phyloP scores from a whole-genome alignment of 2,888 invertebrate genomes.

The Drosophila conformis region DNA sequence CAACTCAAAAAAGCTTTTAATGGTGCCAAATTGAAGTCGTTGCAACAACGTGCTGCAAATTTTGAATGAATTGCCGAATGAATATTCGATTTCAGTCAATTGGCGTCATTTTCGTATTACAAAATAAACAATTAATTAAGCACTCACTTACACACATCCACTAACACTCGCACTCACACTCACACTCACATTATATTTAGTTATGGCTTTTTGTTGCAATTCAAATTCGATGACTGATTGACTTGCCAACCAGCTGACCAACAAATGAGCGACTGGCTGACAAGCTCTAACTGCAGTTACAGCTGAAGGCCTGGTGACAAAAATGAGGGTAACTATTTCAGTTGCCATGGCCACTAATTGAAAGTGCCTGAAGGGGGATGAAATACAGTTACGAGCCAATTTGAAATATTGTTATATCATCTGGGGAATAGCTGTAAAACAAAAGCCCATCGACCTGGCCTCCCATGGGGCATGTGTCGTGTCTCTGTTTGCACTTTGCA shows the following conservation, averaged over 20 bases:
- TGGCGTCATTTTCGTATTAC: constrained; percentile 33
- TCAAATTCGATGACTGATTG: constrained; percentile 16
- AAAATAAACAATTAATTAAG: constrained; percentile 57
- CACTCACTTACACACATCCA: constrained; percentile 12
- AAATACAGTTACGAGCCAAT: constrained; percentile 11
- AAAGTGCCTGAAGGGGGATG: constrained; percentile 58
- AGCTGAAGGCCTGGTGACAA: constrained; percentile 6
- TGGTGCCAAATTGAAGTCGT: neutral
- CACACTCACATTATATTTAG: neutral
- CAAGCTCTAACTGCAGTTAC: constrained; percentile 12
- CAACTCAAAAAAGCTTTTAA: neutral
- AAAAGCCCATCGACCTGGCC: constrained; percentile 25
- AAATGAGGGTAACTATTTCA: constrained; percentile 43
- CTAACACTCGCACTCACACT: neutral
- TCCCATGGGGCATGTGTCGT: constrained; percentile 28
- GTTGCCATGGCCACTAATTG: constrained; percentile 77
- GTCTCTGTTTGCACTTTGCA: constrained; percentile 39
- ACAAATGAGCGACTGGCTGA: constrained; percentile 15
- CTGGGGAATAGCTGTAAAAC: constrained; percentile 30
- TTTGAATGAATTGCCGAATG: constrained; percentile 47
- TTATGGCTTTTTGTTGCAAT: neutral
- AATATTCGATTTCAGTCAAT: constrained; percentile 57
- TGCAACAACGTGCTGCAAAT: constrained; percentile 22
- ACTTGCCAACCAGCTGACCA: constrained; percentile 37
- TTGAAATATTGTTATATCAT: constrained; percentile 29